phyloP scores from a whole-genome alignment of 2,888 invertebrate genomes.

The Lypha dubia region DNA sequence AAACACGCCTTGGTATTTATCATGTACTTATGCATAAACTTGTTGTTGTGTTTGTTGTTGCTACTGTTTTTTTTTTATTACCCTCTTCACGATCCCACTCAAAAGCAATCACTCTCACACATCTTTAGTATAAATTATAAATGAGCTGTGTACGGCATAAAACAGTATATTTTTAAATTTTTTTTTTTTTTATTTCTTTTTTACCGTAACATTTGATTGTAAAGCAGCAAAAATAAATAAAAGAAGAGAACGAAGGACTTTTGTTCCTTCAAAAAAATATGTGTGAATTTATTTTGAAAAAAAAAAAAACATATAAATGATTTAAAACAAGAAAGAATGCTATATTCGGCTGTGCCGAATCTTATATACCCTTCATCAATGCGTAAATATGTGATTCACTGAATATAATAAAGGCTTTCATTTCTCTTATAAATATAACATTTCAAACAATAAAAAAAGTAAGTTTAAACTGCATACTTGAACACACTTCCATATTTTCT shows the following conservation, averaged over 20 bases:
- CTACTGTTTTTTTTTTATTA: conserved; percentile 4
- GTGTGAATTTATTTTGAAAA: conserved; percentile 38
- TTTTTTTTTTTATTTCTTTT: background rate
- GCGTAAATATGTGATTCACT: too few relatives aligned
- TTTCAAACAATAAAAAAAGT: too few relatives aligned
- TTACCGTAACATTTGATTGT: conserved; percentile 21
- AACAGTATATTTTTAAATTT: conserved; percentile 18
- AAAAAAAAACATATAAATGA: too few relatives aligned
- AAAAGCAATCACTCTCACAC: conserved; percentile 35
- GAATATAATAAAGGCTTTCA: too few relatives aligned
- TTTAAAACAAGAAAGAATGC: too few relatives aligned
- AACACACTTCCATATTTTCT: too few relatives aligned
- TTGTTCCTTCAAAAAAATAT: conserved; percentile 22
- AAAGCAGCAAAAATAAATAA: conserved; percentile 1
- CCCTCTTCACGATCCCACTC: background rate
- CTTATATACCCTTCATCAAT: too few relatives aligned
- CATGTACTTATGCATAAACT: conserved; percentile 56
- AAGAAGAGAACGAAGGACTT: too few relatives aligned
- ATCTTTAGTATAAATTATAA: conserved; percentile 70
- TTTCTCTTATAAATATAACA: too few relatives aligned
- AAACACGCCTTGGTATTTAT: conserved; percentile 62
- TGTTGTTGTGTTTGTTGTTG: conserved; percentile 4
- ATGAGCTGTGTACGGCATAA: conserved; percentile 66
- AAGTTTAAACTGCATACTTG: too few relatives aligned
- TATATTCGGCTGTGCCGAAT: too few relatives aligned